Conservation (phyloP, 2,888 invertebrate genomes). For the Drosophila paucipuncta region DNA sequence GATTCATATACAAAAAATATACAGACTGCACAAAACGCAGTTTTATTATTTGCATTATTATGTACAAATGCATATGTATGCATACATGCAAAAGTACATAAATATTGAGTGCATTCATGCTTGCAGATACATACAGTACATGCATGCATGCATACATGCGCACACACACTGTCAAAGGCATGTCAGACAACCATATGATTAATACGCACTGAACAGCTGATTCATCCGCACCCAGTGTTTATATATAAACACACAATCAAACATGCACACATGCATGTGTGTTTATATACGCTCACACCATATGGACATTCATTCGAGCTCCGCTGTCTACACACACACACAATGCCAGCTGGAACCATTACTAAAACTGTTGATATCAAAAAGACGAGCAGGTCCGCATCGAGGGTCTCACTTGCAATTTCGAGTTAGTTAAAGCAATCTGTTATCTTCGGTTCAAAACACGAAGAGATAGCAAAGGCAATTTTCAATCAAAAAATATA, state of each 20-base stretch:
- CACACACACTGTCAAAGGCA: slow-evolving; percentile 45
- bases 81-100: slow-evolving; percentile 1
- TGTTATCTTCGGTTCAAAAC: not conserved
- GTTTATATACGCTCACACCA: slow-evolving; percentile 34
- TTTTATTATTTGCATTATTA: slow-evolving; percentile 12
- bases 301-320: slow-evolving; percentile 43
- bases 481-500: not conserved
- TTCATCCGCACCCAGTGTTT: slow-evolving; percentile 57
- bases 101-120: slow-evolving; percentile 10
- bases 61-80: not conserved
- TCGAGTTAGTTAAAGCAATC: not conserved
- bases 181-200: slow-evolving; percentile 73
- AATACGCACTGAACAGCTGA: slow-evolving; percentile 76
- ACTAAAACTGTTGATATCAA: slow-evolving; percentile 70
- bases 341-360: slow-evolving; percentile 60
- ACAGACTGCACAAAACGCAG: slow-evolving; percentile 16
- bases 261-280: slow-evolving; percentile 9
- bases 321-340: slow-evolving; percentile 26
- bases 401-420: slow-evolving; percentile 5
- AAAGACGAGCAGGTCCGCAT: slow-evolving; percentile 53
- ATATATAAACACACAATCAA: slow-evolving; percentile 25
- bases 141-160: slow-evolving; percentile 16
- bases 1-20: slow-evolving; percentile 17
- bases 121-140: slow-evolving; percentile 5
- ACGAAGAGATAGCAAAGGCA: not conserved